phyloP scores from a whole-genome alignment of 2,888 invertebrate genomes.

The Listrodromus nycthemerus region DNA sequence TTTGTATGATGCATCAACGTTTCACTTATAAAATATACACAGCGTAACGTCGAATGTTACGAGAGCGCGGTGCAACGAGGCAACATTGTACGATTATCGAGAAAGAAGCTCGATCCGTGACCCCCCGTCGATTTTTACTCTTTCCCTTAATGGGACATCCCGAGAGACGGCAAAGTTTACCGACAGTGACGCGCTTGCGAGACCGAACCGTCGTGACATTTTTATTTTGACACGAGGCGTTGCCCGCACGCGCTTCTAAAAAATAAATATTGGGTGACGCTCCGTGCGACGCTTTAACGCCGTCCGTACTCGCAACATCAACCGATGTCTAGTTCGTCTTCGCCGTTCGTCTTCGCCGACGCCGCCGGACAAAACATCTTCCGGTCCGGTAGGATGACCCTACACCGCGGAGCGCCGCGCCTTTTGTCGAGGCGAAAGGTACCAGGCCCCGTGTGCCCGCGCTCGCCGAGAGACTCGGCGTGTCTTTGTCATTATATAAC shows the following conservation, averaged over 20 bases:
- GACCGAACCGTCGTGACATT: neutral
- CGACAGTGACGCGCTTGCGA: slow-evolving; percentile 7
- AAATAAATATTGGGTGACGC: slow-evolving; percentile 21
- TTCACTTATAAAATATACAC: slow-evolving; percentile 55
- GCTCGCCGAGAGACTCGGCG: slow-evolving; percentile 74
- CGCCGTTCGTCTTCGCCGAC: slow-evolving; percentile 39
- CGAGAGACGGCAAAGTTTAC: slow-evolving; percentile 32
- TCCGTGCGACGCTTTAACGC: neutral
- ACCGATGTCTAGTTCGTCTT: neutral
- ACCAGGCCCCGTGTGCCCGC: slow-evolving; percentile 70
- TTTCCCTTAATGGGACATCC: neutral
- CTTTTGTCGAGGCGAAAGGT: slow-evolving; percentile 84
- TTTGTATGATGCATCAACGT: slow-evolving; percentile 59
- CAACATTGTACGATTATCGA: slow-evolving; percentile 4
- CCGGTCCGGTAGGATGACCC: slow-evolving; percentile 85
- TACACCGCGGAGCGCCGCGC: slow-evolving; percentile 79
- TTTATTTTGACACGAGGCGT: slow-evolving; percentile 61
- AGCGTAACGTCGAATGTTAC: slow-evolving; percentile 35
- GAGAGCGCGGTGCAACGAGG: neutral
- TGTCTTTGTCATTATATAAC: slow-evolving; percentile 85
- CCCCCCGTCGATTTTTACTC: slow-evolving; percentile 43
- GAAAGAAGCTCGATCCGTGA: neutral
- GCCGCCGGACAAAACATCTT: slow-evolving; percentile 83
- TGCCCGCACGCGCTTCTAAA: slow-evolving; percentile 28
- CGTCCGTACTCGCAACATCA: slow-evolving; percentile 21